These are phyloP conservation scores for Desmophyllum pertusum DNA, from an alignment of 92 coral and sea anemone species.

Conservation along the genomic window DNA sequence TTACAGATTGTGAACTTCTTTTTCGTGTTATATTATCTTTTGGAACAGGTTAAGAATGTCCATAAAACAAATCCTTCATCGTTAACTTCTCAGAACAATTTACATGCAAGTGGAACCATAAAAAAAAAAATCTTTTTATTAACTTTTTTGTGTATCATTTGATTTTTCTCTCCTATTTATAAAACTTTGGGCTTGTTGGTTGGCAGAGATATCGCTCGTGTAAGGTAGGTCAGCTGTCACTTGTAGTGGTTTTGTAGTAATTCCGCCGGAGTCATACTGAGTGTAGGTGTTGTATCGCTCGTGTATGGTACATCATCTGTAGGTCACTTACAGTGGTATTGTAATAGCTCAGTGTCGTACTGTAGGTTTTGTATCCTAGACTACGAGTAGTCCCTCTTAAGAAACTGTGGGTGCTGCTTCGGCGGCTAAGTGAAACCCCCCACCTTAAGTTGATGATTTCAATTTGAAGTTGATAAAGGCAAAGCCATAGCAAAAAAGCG, in stretches of 20 bases:
- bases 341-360: too few species aligned
- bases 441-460: too few species aligned
- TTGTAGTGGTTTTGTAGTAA: not conserved
- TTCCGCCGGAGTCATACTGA: not conserved
- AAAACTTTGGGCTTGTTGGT: conserved; percentile 93
- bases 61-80: too few species aligned
- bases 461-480: too few species aligned
- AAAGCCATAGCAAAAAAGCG: too few species aligned
- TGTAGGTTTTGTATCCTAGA: too few species aligned
- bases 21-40: conserved; percentile 82
- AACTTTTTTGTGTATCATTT: not conserved
- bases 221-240: conserved; percentile 72
- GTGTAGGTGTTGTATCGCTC: not conserved
- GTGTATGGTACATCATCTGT: too few species aligned
- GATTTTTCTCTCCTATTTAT: conserved; percentile 44
- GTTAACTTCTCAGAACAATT: not conserved
- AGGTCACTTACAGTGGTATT: too few species aligned
- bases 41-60: conserved; percentile 78
- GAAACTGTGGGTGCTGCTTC: too few species aligned
- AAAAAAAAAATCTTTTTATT: not conserved
- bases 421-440: too few species aligned
- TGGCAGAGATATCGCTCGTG: conserved; percentile 89
- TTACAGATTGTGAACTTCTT: conserved; percentile 87
- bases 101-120: not conserved
- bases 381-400: too few species aligned